phyloP scores from a whole-genome alignment of 2,113 vertebrate genomes.

The Psettodes erumei region DNA sequence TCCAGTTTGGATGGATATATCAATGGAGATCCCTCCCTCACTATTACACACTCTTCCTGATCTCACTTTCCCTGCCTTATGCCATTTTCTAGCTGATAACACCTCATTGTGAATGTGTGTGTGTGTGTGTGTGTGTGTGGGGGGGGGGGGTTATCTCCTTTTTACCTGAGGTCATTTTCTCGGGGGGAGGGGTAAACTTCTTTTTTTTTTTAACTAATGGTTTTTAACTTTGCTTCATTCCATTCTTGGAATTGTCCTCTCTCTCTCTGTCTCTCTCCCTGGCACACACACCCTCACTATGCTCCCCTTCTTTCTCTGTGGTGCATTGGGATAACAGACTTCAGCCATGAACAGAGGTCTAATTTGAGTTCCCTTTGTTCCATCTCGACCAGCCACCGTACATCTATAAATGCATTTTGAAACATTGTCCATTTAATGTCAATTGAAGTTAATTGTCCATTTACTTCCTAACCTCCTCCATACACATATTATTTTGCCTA shows the following conservation, averaged over 20 bases:
- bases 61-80: slow-evolving; percentile 54
- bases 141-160: slow-evolving; percentile 65
- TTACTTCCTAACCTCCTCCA: slow-evolving; percentile 67
- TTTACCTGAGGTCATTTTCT: slow-evolving; percentile 71
- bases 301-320: slow-evolving; percentile 17
- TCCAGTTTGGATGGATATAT: slow-evolving; percentile 76
- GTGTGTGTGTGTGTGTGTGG: too few relatives aligned
- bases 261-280: slow-evolving; percentile 4
- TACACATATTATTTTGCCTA: slow-evolving; percentile 52
- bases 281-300: slow-evolving; percentile 15
- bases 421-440: slow-evolving; percentile 68
- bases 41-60: slow-evolving; percentile 64
- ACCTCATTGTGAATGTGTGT: slow-evolving; percentile 68
- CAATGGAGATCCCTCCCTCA: slow-evolving; percentile 68
- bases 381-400: slow-evolving; percentile 29
- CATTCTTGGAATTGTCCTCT: slow-evolving; percentile 37
- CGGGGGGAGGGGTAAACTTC: not conserved
- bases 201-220: slow-evolving; percentile 44
- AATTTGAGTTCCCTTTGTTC: slow-evolving; percentile 72
- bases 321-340: slow-evolving; percentile 61
- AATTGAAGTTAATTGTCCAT: slow-evolving; percentile 74
- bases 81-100: slow-evolving; percentile 71
- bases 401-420: slow-evolving; percentile 60
- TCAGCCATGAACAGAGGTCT: slow-evolving; percentile 49
- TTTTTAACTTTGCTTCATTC: slow-evolving; percentile 47